Base-by-base conservation (phyloP, 1,140 invertebrate genomes). In the Antheraea mylitta region DNA sequence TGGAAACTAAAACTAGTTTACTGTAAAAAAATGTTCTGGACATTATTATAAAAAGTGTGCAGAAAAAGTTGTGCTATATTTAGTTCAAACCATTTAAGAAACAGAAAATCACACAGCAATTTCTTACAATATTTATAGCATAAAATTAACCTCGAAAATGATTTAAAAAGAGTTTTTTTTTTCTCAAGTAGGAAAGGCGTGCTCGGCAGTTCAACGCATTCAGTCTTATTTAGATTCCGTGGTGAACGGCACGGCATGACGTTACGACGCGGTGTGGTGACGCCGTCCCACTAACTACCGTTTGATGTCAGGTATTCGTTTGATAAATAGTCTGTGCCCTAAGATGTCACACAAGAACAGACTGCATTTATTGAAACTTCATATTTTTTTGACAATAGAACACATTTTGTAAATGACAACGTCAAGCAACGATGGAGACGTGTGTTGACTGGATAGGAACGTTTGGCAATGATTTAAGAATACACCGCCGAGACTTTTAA, bases 191-290 rank as follows among this genome's bases (percentile, higher is more conserved):
- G 19, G 8, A 11, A 37, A 13, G 61, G 30, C 61, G 61, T 22
- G 11, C 19, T n/a, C 61, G 61, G 7, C 30, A 37, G 64, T n/a
- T 53, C 16, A 53, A 53, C 77, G 78, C 70, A 79, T 81, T 81
- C 67, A 78, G 80, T 53, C 84, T 79, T 87, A 85, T 85, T 85
- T 87, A 84, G 83, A 87, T 82, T 82, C 85, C 79, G 68, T 10
- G 48, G 38, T 66, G 64, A 16, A 53, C 45, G 45, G 45, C 45
- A 53, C 13, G 11, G 45, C 45, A 53, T n/a, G 45, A 53, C 45
- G 16, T n/a, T 16, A n/a, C 16, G 45, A 0, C 45, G 16, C 45
- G 45, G 11, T 53, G 11, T 53, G 45, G 45, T 53, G 45, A 53
- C 45, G 45, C 0, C 16, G 45, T 53, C 45, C 0, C 16, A 53